Conservation (phyloP, 2,113 vertebrate genomes). For the Empidonax traillii region DNA sequence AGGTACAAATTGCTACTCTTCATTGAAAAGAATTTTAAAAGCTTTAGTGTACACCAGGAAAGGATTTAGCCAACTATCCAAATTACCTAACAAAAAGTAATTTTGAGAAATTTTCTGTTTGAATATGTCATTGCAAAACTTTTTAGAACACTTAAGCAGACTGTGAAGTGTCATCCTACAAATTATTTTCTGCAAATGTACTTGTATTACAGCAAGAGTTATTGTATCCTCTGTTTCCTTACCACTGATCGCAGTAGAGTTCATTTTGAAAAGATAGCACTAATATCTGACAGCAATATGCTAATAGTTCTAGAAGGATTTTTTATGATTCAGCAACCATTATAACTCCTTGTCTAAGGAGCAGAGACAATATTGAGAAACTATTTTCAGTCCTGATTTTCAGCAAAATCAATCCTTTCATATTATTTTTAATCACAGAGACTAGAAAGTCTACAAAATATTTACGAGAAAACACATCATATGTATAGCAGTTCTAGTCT, state of each 20-base stretch:
- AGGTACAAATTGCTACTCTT: neutral
- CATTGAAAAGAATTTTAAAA: neutral
- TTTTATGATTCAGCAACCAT: constrained; percentile 24
- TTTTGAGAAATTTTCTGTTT: neutral
- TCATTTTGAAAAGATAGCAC: neutral
- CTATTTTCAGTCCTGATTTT: constrained; percentile 21
- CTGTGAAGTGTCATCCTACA: neutral
- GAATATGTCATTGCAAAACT: neutral
- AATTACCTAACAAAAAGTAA: neutral
- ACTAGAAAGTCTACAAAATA: constrained; percentile 66
- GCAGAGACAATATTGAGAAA: constrained; percentile 6
- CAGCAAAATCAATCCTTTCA: constrained; percentile 55
- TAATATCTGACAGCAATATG: neutral
- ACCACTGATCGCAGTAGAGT: neutral
- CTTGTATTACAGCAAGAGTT: neutral
- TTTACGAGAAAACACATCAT: constrained; percentile 70
- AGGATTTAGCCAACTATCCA: neutral
- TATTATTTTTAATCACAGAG: constrained; percentile 53
- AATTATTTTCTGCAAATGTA: neutral
- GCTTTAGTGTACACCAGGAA: neutral
- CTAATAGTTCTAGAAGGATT: neutral
- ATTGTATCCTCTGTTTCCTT: neutral
- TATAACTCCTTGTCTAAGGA: constrained; percentile 30
- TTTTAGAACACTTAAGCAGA: neutral
- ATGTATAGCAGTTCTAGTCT: constrained; percentile 65